These are phyloP conservation scores for Xestia rhomboidea DNA, from an alignment of 2,888 invertebrate genomes.

Conservation along the genomic window DNA sequence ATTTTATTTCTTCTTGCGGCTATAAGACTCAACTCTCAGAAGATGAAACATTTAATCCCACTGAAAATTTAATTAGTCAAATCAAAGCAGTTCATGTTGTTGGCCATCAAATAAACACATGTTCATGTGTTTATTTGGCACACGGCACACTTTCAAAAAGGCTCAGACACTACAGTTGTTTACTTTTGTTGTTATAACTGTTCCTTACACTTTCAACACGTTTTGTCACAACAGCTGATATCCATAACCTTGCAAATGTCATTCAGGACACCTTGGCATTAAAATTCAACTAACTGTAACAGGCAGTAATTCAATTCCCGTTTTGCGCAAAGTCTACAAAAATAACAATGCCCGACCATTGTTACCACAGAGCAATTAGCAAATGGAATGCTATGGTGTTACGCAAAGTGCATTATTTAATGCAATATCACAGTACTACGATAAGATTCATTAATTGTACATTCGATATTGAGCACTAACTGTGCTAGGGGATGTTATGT, in stretches of 20 bases:
- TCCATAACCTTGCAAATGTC: conserved; percentile 49
- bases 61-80: neutral
- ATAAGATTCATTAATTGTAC: neutral
- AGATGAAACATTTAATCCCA: neutral
- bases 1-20: neutral
- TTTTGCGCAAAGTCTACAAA: conserved; percentile 57
- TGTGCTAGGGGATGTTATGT: neutral
- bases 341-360: conserved; percentile 58
- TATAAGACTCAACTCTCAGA: neutral
- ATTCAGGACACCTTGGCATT: conserved; percentile 51
- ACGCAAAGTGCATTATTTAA: neutral
- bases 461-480: neutral
- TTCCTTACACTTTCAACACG: conserved; percentile 2
- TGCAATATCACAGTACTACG: neutral
- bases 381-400: conserved; percentile 25
- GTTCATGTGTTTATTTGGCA: too few species aligned
- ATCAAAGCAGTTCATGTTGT: neutral
- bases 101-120: neutral
- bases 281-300: conserved; percentile 52
- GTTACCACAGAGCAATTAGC: conserved; percentile 15
- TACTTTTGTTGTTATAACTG: neutral
- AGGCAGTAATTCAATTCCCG: conserved; percentile 57
- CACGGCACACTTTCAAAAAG: neutral
- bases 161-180: neutral
- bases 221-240: neutral